Conservation (phyloP, 2,113 vertebrate genomes). For the Silurus asotus region DNA sequence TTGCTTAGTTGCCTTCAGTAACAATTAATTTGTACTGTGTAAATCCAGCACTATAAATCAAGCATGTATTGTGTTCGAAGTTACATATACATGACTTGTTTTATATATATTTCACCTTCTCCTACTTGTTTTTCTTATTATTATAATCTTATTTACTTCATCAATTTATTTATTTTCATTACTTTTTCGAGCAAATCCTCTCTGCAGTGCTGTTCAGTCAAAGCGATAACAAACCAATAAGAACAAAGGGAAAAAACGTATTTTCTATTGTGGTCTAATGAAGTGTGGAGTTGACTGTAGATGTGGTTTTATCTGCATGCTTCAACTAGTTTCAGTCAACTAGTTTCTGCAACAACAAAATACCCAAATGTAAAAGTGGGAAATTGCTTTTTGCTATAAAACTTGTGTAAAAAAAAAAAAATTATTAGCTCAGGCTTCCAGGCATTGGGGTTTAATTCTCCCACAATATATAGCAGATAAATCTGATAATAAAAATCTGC, state of each 20-base stretch:
- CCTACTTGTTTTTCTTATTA: not conserved
- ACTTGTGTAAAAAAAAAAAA: not conserved
- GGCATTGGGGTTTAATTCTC: not conserved
- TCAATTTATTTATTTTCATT: not conserved
- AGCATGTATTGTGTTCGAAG: not conserved
- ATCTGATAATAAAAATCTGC: no score
- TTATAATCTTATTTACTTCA: not conserved
- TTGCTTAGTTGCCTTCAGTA: slow-evolving; percentile 32
- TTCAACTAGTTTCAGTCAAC: not conserved
- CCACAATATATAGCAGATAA: no score
- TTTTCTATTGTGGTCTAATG: not conserved
- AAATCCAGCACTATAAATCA: not conserved
- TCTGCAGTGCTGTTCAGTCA: not conserved
- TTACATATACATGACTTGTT: not conserved
- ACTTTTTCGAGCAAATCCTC: not conserved
- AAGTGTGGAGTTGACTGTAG: not conserved
- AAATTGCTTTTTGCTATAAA: not conserved
- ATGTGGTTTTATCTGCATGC: not conserved
- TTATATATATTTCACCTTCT: not conserved
- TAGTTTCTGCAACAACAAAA: not conserved
- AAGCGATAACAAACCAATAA: not conserved
- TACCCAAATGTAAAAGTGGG: not conserved
- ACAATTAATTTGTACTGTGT: not conserved
- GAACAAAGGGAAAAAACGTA: not conserved
- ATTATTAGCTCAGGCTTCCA: not conserved